Evolutionary conservation across 2,797 vertebrate species (phyloP), one percentile per base, ranked within the genome.

Genomic region (Erithacus rubecula): DNA sequence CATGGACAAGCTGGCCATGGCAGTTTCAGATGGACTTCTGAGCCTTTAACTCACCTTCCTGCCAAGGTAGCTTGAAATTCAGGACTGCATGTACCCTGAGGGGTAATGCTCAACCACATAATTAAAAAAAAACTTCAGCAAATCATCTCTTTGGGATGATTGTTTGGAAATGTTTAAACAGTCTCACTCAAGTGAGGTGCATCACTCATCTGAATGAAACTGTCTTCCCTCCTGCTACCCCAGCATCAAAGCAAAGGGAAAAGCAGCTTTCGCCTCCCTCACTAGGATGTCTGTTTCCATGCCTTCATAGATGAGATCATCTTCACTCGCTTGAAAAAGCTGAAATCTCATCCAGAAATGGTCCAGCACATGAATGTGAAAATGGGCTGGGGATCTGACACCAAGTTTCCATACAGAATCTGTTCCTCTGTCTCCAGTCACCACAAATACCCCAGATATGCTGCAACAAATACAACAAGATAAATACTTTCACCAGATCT

Each of bases 401-500:
- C 20, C 1, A 21, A 56, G 18, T 80, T 88, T 93, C 63, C 47
- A 63, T 46, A 84, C 41, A 82, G 63, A 37, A 86, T 84, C 74
- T 46, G 59, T 46, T 53, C 44, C 69, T 83, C 41, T 0, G 18
- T 53, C 77, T 79, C 56, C 80, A 96, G 70, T 65, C 37, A 72
- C 83, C 86, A 79, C 67, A 91, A 93, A 86, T 55, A 92, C n/a
- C 39, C 83, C 43, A 83, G 62, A 89, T 88, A 71, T 51, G 63
- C 62, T 82, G 74, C 67, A 83, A 90, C 62, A 69, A 89, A 94
- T 60, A 81, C 39, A 83, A 59, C 20, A 32, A 37, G 70, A 91
- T 65, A 92, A 96, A 88, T 82, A 95, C 52, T 91, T 94, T 83
- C 76, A 86, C 89, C 67, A 94, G 87, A 79, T 89, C 85, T 90